Base-by-base conservation (phyloP, 2,797 vertebrate genomes). In the Tarsius wallacei region DNA sequence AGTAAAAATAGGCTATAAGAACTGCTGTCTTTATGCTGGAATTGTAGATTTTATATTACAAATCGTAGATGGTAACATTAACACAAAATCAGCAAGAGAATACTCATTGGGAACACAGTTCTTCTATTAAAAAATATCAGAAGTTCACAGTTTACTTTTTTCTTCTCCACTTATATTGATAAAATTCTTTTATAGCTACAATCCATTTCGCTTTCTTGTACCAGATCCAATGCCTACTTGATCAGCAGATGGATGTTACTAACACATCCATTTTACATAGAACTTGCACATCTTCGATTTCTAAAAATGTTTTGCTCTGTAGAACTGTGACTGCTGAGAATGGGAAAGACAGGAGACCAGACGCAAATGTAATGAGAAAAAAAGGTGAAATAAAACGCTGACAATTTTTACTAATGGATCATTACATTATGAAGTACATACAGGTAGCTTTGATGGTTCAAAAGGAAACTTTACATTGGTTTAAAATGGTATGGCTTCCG, bases 1-100 rank as follows among this genome's bases (percentile, higher is more conserved):
- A 28, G 51, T 96, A 98, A 97, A 98, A 97, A 97, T 90, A 97
- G 97, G 31, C 49, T 81, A 91, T 26, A 68, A 53, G 33, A 98
- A 98, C 66, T 70, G 85, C 82, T 94, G 51, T 87, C 66, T 94
- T 95, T 82, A 87, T 86, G 83, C 89, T 95, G 85, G 93, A 93
- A 96, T 74, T 73, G 68, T 81, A 93, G 89, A 92, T 70, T 90
- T 90, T 66, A 71, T 68, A 95, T 74, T 93, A 96, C 28, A 98
- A 88, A 96, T 90, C 82, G 85, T 16, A 96, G 61, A 89, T 55
- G 49, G 86, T 51, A 71, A 96, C 95, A 96, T 92, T 91, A 85
- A 94, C 95, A 95, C 42, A 96, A 94, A 90, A 85, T 87, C 85
- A 97, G 55, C 77, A 85, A 93, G 73, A 63, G 4, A 94, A 96